These are phyloP conservation scores for Criorhina ranunculi DNA, from an alignment of 2,888 invertebrate species.

Conservation along the genomic window DNA sequence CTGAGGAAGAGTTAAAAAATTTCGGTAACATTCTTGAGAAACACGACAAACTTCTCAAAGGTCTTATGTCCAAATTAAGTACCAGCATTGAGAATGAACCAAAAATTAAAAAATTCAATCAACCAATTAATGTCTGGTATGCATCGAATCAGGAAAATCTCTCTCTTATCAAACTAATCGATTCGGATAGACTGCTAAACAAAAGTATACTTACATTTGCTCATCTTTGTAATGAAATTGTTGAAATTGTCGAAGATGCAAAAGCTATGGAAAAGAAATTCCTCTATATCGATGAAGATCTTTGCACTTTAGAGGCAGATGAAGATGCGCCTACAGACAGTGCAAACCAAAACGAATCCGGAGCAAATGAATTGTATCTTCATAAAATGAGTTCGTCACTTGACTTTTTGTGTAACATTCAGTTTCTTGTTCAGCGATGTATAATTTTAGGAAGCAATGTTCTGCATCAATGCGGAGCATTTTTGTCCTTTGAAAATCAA, in stretches of 20 bases:
- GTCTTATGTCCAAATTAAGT: slow-evolving; percentile 75
- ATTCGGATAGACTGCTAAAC: slow-evolving; percentile 92
- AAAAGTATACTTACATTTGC: slow-evolving; percentile 92
- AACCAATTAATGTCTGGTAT: slow-evolving; percentile 79
- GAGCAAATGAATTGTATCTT: slow-evolving; percentile 77
- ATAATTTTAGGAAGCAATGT: slow-evolving; percentile 90
- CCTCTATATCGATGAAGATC: slow-evolving; percentile 81
- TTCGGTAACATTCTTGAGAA: slow-evolving; percentile 81
- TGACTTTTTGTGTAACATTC: slow-evolving; percentile 87
- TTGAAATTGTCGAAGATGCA: slow-evolving; percentile 88
- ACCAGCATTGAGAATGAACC: slow-evolving; percentile 9
- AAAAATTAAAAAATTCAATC: slow-evolving; percentile 60
- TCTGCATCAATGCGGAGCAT: slow-evolving; percentile 90
- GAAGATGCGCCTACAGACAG: neutral
- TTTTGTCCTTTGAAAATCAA: slow-evolving; percentile 86
- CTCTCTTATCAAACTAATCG: slow-evolving; percentile 89
- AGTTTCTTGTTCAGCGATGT: slow-evolving; percentile 89
- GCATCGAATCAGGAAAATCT: slow-evolving; percentile 86
- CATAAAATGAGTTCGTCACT: slow-evolving; percentile 86
- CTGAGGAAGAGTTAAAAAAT: slow-evolving; percentile 82
- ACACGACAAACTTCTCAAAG: slow-evolving; percentile 79
- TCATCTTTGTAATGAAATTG: slow-evolving; percentile 91
- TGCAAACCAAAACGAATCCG: slow-evolving; percentile 76
- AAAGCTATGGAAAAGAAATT: slow-evolving; percentile 86
- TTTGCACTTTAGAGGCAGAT: slow-evolving; percentile 62